These are phyloP conservation scores for Mystacornis crossleyi DNA, from an alignment of 2,113 vertebrate genomes.

Conservation along the genomic window DNA sequence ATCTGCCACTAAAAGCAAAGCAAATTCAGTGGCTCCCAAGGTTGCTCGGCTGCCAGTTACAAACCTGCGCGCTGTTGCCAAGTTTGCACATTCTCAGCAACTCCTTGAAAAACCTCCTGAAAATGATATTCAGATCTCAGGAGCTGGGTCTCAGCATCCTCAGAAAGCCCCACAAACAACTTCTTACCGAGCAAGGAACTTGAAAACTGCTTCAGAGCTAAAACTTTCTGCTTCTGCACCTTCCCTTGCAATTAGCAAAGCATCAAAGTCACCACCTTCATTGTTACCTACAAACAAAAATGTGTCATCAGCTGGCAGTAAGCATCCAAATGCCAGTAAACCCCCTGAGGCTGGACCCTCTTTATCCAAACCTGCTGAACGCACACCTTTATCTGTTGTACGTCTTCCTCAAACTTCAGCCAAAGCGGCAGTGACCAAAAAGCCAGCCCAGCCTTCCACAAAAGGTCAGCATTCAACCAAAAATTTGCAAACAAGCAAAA, in stretches of 20 bases:
- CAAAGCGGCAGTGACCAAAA: not conserved
- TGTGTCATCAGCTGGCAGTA: not conserved
- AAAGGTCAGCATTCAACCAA: conserved; percentile 35
- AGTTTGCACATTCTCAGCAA: conserved; percentile 41
- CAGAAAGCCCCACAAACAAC: not conserved
- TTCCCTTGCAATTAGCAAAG: conserved; percentile 38
- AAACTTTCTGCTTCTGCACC: conserved; percentile 41
- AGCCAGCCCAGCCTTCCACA: not conserved
- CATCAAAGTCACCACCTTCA: not conserved
- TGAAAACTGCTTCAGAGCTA: conserved; percentile 1
- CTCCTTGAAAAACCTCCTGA: conserved; percentile 40
- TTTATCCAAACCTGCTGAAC: conserved; percentile 52
- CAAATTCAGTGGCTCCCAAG: not conserved
- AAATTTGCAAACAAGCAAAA: not conserved
- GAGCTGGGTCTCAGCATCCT: not conserved
- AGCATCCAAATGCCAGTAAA: not conserved
- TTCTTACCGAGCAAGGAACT: not conserved
- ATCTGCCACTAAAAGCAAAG: conserved; percentile 1
- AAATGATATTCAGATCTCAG: not conserved
- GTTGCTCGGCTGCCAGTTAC: not conserved
- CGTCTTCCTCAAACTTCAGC: conserved; percentile 77
- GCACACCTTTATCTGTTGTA: conserved; percentile 67
- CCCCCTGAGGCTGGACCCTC: not conserved
- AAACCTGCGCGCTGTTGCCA: not conserved
- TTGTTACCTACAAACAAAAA: conserved; percentile 33